phyloP scores from a whole-genome alignment of 1,140 invertebrate species.

The Drosophila orena region DNA sequence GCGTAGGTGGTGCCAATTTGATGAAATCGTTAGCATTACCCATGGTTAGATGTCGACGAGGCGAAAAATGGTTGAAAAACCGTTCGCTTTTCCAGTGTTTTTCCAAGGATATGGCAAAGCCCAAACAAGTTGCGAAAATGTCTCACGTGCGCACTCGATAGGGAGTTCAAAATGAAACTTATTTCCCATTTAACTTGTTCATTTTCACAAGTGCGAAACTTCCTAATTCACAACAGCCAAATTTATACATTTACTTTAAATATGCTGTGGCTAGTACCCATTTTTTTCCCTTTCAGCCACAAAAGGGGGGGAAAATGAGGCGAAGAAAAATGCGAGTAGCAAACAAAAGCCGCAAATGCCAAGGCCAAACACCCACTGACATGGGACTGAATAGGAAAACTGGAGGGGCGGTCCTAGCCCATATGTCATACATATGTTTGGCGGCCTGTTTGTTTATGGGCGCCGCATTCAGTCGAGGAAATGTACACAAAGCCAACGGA shows the following conservation, averaged over 20 bases:
- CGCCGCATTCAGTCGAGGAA: slow-evolving; percentile 35
- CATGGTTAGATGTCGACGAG: slow-evolving; percentile 4
- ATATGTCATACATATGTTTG: slow-evolving; percentile 49
- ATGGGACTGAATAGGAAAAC: slow-evolving; percentile 33
- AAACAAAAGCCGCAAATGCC: slow-evolving; percentile 72
- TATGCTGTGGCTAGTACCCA: slow-evolving; percentile 1
- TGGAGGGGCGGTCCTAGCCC: slow-evolving; percentile 19
- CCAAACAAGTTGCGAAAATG: neutral
- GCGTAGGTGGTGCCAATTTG: slow-evolving; percentile 48
- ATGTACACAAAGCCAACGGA: slow-evolving; percentile 33
- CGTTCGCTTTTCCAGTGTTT: slow-evolving; percentile 1
- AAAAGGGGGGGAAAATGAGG: neutral
- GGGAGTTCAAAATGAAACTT: neutral
- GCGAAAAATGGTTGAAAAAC: neutral
- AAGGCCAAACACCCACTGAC: slow-evolving; percentile 60
- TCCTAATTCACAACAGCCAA: too few relatives aligned
- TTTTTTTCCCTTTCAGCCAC: neutral
- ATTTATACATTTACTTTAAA: slow-evolving; percentile 14
- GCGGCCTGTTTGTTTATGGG: slow-evolving; percentile 32
- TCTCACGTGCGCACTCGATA: slow-evolving; percentile 12
- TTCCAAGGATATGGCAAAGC: neutral
- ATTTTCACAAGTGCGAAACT: neutral
- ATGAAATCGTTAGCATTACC: slow-evolving; percentile 71
- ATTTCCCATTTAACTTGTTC: neutral
- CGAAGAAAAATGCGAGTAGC: slow-evolving; percentile 7